Conservation (phyloP, 53 echinoderm and acorn worm species). For the Luidia sarsii region DNA sequence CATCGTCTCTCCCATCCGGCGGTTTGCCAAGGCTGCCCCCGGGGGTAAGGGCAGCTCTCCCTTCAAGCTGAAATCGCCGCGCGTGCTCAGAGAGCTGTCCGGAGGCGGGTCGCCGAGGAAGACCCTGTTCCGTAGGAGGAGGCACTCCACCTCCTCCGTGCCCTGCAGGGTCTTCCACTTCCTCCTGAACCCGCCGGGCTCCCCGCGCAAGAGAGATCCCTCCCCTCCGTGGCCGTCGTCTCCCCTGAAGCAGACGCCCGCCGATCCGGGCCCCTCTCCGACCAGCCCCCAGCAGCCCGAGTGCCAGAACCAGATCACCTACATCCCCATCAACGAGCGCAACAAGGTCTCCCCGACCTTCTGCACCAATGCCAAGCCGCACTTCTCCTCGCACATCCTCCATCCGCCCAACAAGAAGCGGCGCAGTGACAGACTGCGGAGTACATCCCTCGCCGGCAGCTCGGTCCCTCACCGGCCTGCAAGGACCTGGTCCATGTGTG, state of each 20-base stretch:
- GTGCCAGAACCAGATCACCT: slow-evolving; percentile 33
- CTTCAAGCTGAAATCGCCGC: slow-evolving; percentile 17
- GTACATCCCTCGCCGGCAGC: neutral
- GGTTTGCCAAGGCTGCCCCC: slow-evolving; percentile 29
- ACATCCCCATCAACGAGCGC: slow-evolving; percentile 48
- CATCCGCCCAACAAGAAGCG: slow-evolving; percentile 48
- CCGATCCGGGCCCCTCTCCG: slow-evolving; percentile 20
- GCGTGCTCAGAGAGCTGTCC: neutral
- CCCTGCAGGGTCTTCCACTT: slow-evolving; percentile 38
- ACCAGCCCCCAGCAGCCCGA: neutral
- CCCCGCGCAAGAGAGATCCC: slow-evolving; percentile 55
- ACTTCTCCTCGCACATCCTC: slow-evolving; percentile 74
- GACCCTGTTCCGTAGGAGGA: slow-evolving; percentile 15
- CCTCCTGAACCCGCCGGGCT: slow-evolving; percentile 30
- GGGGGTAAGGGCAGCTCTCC: neutral
- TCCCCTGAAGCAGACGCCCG: slow-evolving; percentile 18
- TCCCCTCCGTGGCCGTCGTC: slow-evolving; percentile 41
- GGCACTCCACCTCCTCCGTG: slow-evolving; percentile 41
- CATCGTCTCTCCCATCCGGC: slow-evolving; percentile 79
- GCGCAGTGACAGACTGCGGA: slow-evolving; percentile 19
- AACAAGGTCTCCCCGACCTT: slow-evolving; percentile 67
- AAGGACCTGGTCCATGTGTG: slow-evolving; percentile 36
- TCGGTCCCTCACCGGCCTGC: neutral
- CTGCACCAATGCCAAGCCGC: slow-evolving; percentile 70
- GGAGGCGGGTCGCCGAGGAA: slow-evolving; percentile 6